These are phyloP conservation scores for Sciurus carolinensis DNA, from an alignment of 2,797 vertebrate genomes.

Conservation along the genomic window DNA sequence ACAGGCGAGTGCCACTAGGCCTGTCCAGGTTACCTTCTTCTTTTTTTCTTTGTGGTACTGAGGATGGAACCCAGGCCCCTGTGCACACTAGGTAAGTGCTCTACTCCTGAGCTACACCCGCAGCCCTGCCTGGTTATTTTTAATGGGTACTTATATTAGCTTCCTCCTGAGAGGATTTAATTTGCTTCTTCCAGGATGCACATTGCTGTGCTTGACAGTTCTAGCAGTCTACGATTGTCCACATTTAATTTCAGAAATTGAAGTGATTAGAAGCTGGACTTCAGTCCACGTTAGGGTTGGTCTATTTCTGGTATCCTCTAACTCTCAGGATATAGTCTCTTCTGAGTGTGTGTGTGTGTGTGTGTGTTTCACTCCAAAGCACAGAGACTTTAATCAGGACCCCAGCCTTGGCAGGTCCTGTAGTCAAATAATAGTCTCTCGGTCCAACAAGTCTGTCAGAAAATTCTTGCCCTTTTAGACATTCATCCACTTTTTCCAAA, in stretches of 20 bases:
- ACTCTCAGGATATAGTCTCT: not conserved
- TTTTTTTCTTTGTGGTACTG: not conserved
- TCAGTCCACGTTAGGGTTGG: not conserved
- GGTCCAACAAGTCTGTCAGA: not conserved
- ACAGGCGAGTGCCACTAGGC: too few relatives aligned
- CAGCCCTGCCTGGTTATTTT: not conserved
- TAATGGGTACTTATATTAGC: not conserved
- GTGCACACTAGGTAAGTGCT: not conserved
- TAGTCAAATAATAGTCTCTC: slow-evolving; percentile 9
- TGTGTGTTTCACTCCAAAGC: not conserved
- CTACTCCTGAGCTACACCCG: not conserved
- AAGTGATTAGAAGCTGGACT: not conserved
- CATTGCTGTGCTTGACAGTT: not conserved
- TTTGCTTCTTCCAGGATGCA: not conserved
- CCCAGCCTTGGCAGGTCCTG: not conserved
- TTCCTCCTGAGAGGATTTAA: not conserved
- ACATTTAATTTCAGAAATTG: not conserved
- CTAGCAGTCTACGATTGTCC: not conserved
- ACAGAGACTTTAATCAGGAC: not conserved
- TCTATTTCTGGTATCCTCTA: slow-evolving; percentile 27
- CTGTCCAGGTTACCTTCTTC: not conserved
- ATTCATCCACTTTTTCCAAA: not conserved
- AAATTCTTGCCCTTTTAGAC: not conserved
- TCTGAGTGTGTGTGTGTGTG: not conserved
- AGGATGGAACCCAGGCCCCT: not conserved